These are phyloP conservation scores for Acyrthosiphon pisum DNA, from an alignment of 1,140 invertebrate genomes.

Conservation along the genomic window DNA sequence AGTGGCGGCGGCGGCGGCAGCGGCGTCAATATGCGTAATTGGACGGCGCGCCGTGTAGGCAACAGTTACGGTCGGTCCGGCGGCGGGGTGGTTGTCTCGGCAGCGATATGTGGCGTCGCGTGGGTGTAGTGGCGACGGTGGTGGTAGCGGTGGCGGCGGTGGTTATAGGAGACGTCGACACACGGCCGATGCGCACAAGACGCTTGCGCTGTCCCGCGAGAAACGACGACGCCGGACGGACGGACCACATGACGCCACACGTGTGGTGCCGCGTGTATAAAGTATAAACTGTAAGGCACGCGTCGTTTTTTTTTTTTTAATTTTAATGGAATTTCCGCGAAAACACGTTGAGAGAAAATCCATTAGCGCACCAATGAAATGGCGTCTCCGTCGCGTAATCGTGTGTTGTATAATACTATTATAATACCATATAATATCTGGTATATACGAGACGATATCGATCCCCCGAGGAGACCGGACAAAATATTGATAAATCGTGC, in stretches of 20 bases:
- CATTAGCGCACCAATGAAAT: neutral
- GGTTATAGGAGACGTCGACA: slow-evolving; percentile 3
- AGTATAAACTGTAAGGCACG: neutral
- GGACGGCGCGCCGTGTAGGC: slow-evolving; percentile 46
- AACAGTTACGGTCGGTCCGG: slow-evolving; percentile 24
- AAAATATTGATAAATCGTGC: neutral
- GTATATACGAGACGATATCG: neutral
- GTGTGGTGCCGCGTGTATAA: neutral
- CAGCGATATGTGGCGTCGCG: neutral
- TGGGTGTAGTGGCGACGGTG: neutral
- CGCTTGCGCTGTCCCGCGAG: slow-evolving; percentile 30
- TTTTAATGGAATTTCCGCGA: neutral
- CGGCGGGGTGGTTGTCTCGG: neutral
- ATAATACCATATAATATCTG: no score
- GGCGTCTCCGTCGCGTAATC: neutral
- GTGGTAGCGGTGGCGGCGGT: neutral
- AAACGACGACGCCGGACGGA: neutral
- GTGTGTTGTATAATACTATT: neutral
- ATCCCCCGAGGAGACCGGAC: neutral
- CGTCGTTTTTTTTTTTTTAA: neutral
- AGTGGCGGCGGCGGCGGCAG: neutral
- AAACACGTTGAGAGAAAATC: neutral
- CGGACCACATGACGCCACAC: slow-evolving; percentile 25
- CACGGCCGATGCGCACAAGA: slow-evolving; percentile 27
- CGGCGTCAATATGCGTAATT: slow-evolving; percentile 55